Evolutionary conservation across 1,140 invertebrate genomes (phyloP), one percentile per base, ranked within the genome.

Genomic region (Dolichoris vasculosae): DNA sequence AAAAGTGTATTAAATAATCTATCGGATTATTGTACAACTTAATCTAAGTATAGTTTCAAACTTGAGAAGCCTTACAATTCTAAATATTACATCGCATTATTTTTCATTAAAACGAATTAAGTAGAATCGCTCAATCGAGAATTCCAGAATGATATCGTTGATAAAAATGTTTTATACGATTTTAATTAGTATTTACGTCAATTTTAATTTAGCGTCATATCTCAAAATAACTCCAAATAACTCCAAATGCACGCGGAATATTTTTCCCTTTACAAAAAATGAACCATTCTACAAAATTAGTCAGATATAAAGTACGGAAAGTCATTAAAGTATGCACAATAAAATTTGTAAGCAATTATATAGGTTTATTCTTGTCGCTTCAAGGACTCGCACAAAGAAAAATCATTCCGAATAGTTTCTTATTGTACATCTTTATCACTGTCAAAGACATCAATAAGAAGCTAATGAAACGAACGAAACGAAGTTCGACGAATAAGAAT

Each of bases 391-490:
- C 11, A 38, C 23, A 26, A 32, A 35, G 51, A 59, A 59, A 48
- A 35, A 78, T 59, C 30, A 1, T 32, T 9, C 2, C 9, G 13
- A 69, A 38, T 59, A 2, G 48, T 51, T 8, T 59, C 7, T 76
- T 76, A 76, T 32, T 48, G 20, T 48, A 48, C 76, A 51, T 55
- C 76, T 78, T n/a, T 78, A 78, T 78, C 51, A 78, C 30, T 51
- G 32, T 59, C 48, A 23, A 78, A 59, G 48, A 48, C 55, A 59
- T 26, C 23, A 59, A 20, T 26, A 59, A 6, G 3, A 59, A 59
- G 23, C 26, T 59, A 59, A 59, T 59, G 23, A 59, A 59, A 59
- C 23, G 23, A 59, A 9, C 4, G 1, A 69, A 38, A 69, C 20
- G 6, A 69, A 9, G 2, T 69, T 63, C 55, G 38, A 11, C 63